Evolutionary conservation across 2,113 vertebrate species (phyloP).

Genomic region (Grammomys dolichurus): DNA sequence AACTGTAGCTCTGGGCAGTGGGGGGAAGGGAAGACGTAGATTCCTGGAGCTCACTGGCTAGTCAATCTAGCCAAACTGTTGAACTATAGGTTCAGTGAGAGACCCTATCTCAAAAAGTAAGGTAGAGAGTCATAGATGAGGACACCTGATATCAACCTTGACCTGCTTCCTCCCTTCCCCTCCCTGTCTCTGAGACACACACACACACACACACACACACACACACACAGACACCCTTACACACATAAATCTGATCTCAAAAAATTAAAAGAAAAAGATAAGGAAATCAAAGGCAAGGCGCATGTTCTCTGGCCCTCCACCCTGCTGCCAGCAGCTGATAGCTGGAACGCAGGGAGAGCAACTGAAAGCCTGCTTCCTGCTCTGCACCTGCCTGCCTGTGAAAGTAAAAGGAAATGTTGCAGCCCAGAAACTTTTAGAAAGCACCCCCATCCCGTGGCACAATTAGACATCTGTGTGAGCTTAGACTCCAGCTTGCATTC

Average conservation of each 20-base stretch:
- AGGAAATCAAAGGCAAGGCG: not conserved
- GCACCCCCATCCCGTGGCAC: not conserved
- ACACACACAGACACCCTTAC: not conserved
- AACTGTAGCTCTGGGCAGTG: not conserved
- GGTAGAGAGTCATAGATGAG: not conserved
- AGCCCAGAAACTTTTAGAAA: constrained; percentile 58
- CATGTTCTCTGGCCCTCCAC: not conserved
- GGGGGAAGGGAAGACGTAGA: accelerated
- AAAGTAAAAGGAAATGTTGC: not conserved
- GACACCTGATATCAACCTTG: not conserved
- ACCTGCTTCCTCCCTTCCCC: not conserved
- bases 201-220: not conserved
- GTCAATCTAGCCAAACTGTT: not conserved
- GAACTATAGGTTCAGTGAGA: not conserved
- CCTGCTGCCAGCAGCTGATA: not conserved
- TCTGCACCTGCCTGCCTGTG: constrained; percentile 1
- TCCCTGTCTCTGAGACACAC: not conserved
- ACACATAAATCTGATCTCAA: not conserved
- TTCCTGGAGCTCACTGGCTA: not conserved
- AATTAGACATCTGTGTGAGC: constrained; percentile 5
- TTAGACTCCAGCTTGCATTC: not conserved
- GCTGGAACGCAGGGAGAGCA: not conserved
- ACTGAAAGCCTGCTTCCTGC: not conserved
- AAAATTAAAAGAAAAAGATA: not conserved
- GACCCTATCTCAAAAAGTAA: not conserved